phyloP scores from a whole-genome alignment of 2,888 invertebrate species.

The Tachina lurida region DNA sequence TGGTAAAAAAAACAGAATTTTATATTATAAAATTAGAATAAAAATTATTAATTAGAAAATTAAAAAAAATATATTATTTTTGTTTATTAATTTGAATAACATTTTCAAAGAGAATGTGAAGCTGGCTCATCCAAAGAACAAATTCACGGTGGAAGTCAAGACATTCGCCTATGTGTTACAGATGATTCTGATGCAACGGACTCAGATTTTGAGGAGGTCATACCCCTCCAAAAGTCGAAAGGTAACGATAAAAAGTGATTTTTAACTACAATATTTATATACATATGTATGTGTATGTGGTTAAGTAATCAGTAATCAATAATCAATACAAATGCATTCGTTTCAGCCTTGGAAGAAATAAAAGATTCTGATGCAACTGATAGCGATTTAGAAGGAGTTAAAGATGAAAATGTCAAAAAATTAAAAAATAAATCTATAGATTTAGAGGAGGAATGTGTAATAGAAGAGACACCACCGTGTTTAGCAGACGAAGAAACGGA shows the following conservation, averaged over 20 bases:
- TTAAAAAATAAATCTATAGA: constrained; percentile 21
- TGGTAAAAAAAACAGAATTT: not conserved
- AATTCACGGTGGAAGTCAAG: constrained; percentile 52
- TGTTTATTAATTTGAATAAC: not conserved
- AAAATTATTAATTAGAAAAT: too few species aligned
- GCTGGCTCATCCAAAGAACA: not conserved
- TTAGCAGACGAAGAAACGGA: constrained; percentile 47
- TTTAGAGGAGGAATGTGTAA: constrained; percentile 62
- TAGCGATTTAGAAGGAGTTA: constrained; percentile 67
- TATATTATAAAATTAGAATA: not conserved
- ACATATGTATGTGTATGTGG: not conserved
- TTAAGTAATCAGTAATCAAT: not conserved
- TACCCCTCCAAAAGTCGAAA: not conserved
- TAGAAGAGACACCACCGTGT: constrained; percentile 52
- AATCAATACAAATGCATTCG: constrained; percentile 23
- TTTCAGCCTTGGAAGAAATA: constrained; percentile 64
- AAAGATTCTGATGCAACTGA: constrained; percentile 63
- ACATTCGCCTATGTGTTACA: constrained; percentile 64
- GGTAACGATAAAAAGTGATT: not conserved
- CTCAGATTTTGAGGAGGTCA: constrained; percentile 68
- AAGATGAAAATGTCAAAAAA: constrained; percentile 80
- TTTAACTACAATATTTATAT: too few species aligned
- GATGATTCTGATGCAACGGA: constrained; percentile 68
- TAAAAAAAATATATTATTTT: too few species aligned
- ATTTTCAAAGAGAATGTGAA: constrained; percentile 12